Conservation (phyloP, 2,113 vertebrate genomes). For the zebrafish (Danio rerio) region DNA sequence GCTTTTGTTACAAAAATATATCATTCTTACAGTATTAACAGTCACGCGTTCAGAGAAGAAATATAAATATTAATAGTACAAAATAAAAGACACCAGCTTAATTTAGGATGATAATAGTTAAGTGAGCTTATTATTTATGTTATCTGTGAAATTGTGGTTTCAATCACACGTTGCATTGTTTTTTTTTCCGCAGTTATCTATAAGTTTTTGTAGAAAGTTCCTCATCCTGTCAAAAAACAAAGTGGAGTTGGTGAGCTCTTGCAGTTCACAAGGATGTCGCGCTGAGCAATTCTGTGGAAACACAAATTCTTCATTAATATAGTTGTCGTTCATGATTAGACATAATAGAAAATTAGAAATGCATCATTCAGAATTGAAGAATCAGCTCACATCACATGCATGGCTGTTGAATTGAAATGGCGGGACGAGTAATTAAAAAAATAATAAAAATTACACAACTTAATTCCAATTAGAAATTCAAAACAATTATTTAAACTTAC, state of each 20-base stretch:
- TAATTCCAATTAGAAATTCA: no score
- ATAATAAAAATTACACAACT: neutral
- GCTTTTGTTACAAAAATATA: conserved; percentile 24
- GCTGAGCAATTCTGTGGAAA: conserved; percentile 29
- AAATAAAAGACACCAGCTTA: conserved; percentile 3
- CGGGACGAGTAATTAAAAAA: neutral
- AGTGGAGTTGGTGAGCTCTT: conserved; percentile 55
- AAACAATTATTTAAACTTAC: no score
- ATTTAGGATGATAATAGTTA: conserved; percentile 18
- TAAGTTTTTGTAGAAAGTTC: conserved; percentile 52
- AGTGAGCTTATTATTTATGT: conserved; percentile 11
- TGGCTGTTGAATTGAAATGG: neutral
- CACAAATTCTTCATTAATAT: neutral
- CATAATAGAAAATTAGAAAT: neutral
- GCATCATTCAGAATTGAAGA: neutral
- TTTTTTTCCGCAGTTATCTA: rapidly evolving
- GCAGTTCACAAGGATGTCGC: conserved; percentile 69
- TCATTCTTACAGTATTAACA: conserved; percentile 6
- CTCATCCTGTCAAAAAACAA: conserved; percentile 61
- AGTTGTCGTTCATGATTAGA: neutral
- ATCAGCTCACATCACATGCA: neutral
- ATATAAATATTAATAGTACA: conserved; percentile 29
- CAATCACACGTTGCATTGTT: neutral
- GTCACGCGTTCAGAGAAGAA: conserved; percentile 8
- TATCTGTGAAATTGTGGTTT: neutral